phyloP scores from a whole-genome alignment of 2,113 vertebrate species.

The Perccottus glenii region DNA sequence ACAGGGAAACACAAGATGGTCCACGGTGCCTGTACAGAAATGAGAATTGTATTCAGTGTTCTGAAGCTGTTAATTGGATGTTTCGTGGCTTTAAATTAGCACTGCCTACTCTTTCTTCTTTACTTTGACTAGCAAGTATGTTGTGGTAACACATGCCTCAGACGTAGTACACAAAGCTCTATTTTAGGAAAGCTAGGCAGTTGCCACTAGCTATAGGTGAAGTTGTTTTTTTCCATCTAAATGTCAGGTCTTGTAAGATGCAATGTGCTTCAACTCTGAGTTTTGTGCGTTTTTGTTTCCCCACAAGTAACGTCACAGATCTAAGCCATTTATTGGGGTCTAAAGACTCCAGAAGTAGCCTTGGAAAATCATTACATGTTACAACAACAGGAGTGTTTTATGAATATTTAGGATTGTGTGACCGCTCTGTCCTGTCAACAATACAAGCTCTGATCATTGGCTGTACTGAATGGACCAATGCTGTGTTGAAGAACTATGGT shows the following conservation, averaged over 20 bases:
- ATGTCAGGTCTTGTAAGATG: constrained; percentile 9
- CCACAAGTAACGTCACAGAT: neutral
- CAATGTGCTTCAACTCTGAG: neutral
- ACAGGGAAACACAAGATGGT: constrained; percentile 12
- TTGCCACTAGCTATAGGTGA: constrained; percentile 6
- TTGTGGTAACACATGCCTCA: constrained; percentile 22
- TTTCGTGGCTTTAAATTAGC: constrained; percentile 21
- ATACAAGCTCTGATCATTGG: too few relatives aligned
- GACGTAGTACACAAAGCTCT: constrained; percentile 9
- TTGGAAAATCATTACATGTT: neutral
- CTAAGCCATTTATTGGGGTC: neutral
- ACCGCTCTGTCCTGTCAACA: too few relatives aligned
- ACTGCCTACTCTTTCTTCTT: constrained; percentile 22
- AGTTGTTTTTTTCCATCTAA: constrained; percentile 2
- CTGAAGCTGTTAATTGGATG: constrained; percentile 21
- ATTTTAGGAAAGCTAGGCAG: constrained; percentile 12
- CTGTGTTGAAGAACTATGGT: too few relatives aligned
- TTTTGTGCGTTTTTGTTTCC: neutral
- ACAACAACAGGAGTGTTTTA: neutral
- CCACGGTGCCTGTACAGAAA: constrained; percentile 22
- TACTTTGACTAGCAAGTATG: constrained; percentile 17
- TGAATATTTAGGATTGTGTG: too few relatives aligned
- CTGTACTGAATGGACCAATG: too few relatives aligned
- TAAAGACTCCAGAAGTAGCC: neutral
- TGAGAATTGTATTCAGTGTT: constrained; percentile 8